These are phyloP conservation scores for Trichomalopsis sarcophagae DNA, from an alignment of 1,140 invertebrate genomes.

Conservation along the genomic window DNA sequence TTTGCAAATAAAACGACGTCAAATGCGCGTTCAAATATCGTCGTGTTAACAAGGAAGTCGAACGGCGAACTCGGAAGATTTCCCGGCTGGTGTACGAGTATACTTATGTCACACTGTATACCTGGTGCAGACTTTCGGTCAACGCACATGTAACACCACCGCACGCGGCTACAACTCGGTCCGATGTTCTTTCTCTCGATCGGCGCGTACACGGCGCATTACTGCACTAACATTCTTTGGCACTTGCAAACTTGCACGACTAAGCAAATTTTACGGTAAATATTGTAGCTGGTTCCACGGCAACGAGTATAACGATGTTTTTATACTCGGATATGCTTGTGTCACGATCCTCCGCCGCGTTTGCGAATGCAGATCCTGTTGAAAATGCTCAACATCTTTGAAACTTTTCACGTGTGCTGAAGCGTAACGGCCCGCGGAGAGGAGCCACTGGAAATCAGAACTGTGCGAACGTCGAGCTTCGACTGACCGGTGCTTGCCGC, in stretches of 20 bases:
- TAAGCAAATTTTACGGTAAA: slow-evolving; percentile 15
- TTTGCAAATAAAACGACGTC: neutral
- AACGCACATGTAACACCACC: too few species aligned
- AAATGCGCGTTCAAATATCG: neutral
- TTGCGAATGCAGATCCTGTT: slow-evolving; percentile 2
- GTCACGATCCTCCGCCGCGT: slow-evolving; percentile 39
- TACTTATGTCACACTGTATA: too few species aligned
- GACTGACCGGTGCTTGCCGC: neutral
- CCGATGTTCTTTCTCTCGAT: neutral
- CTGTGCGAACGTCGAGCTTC: neutral
- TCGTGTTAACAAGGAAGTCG: neutral
- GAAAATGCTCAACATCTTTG: slow-evolving; percentile 21
- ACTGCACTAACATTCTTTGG: slow-evolving; percentile 6
- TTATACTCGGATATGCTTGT: slow-evolving; percentile 18
- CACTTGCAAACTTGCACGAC: neutral
- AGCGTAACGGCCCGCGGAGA: neutral
- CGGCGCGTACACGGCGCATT: neutral
- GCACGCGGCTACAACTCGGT: too few species aligned
- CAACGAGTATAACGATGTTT: slow-evolving; percentile 24
- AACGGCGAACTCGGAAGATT: slow-evolving; percentile 18
- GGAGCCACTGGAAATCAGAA: too few species aligned
- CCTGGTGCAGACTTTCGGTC: too few species aligned
- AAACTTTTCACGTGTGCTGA: neutral
- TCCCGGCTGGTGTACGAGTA: neutral
- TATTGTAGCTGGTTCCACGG: neutral